Conservation (phyloP, 2,113 vertebrate genomes). For the Hemicordylus capensis region DNA sequence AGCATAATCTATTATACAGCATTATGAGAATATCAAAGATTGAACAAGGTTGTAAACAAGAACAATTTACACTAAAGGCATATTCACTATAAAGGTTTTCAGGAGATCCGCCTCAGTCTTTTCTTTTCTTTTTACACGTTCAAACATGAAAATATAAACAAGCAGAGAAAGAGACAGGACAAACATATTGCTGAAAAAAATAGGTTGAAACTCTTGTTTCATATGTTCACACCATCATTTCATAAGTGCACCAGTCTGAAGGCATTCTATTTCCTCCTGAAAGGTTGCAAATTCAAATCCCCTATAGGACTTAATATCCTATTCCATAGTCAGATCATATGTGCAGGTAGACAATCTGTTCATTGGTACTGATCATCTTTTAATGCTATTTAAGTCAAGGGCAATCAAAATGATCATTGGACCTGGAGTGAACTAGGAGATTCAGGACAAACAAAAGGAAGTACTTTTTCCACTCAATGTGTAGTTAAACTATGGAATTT, state of each 20-base stretch:
- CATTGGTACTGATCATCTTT: no score
- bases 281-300: background rate
- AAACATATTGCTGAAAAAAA: background rate
- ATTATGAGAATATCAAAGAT: background rate
- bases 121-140: background rate
- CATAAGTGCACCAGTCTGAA: background rate
- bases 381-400: no score
- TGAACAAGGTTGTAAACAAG: constrained; percentile 14
- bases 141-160: background rate
- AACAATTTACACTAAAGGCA: constrained; percentile 19
- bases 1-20: background rate
- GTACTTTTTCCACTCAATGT: no score
- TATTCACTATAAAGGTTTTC: background rate
- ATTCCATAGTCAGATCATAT: background rate
- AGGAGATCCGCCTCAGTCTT: background rate
- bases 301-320: background rate
- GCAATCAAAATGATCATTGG: no score
- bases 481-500: no score
- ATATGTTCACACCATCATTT: background rate
- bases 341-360: no score
- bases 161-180: constrained; percentile 1
- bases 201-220: background rate
- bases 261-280: background rate
- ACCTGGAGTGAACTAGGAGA: no score
- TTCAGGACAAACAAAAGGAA: no score